Percentiles rank a stretch among this genome's conserved stretches.
These are phyloP conservation scores for Fregetta grallaria DNA, from an alignment of 2,113 vertebrate species.

Conservation along the genomic window DNA sequence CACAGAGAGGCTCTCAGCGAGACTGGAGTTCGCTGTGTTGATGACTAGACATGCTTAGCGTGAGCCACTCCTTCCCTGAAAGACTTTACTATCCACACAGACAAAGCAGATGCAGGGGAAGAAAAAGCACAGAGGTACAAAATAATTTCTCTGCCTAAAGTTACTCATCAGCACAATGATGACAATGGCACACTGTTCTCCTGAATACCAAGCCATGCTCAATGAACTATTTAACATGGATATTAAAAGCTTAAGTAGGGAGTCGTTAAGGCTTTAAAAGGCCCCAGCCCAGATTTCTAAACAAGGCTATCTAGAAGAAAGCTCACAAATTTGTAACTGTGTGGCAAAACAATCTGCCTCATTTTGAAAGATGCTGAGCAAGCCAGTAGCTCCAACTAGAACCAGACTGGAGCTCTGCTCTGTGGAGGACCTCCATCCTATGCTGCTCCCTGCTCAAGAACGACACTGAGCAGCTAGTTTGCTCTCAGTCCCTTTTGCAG, in stretches of 20 bases:
- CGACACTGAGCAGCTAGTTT: not conserved
- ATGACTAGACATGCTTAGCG: accelerated
- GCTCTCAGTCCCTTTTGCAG: not conserved
- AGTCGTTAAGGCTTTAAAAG: conserved; percentile 9
- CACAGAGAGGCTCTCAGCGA: not conserved
- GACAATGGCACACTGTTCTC: not conserved
- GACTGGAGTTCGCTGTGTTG: not conserved
- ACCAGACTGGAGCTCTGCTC: not conserved
- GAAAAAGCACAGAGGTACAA: not conserved
- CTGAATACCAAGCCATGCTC: not conserved
- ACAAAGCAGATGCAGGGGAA: not conserved
- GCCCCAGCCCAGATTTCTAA: conserved; percentile 35
- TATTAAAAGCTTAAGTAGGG: conserved; percentile 33
- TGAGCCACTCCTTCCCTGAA: conserved; percentile 4
- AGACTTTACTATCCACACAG: not conserved
- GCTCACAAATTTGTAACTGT: not conserved
- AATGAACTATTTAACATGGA: not conserved
- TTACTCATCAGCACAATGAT: conserved; percentile 1
- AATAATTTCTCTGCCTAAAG: not conserved
- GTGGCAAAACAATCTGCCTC: not conserved
- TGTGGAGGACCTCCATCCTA: not conserved
- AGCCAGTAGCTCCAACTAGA: accelerated
- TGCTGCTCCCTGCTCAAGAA: not conserved
- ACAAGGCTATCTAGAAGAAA: conserved; percentile 16
- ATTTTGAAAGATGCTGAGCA: not conserved